Percentiles rank a stretch among this genome's conserved stretches.
Evolutionary conservation across 2,888 invertebrate genomes (phyloP).

Genomic region (Chalcis sispes): DNA sequence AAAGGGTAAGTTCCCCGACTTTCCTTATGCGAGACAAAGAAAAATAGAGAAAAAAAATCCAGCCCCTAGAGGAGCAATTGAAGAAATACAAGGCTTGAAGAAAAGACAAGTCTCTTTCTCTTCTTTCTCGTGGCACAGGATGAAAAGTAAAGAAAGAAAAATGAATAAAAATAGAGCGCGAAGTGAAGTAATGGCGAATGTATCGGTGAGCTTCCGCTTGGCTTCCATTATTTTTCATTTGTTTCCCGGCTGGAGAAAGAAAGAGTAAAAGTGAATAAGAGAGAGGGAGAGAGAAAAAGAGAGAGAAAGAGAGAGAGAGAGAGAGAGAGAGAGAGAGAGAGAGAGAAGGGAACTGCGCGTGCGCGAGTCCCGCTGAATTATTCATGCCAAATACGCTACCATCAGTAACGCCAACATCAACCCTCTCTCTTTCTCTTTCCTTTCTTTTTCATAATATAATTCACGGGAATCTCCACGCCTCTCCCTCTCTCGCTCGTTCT

Average conservation of each 20-base stretch:
- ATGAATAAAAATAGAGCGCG: constrained; percentile 56
- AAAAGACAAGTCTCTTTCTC: constrained; percentile 2
- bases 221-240: constrained; percentile 71
- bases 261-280: too few relatives aligned
- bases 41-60: not conserved
- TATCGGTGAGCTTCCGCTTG: constrained; percentile 66
- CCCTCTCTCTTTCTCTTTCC: constrained; percentile 47
- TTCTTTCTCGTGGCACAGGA: not conserved
- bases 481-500: not conserved
- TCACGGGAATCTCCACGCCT: constrained; percentile 58
- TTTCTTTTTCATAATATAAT: constrained; percentile 66
- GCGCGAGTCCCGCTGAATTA: constrained; percentile 61
- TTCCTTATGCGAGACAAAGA: not conserved
- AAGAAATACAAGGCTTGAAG: constrained; percentile 22
- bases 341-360: not conserved
- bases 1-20: not conserved
- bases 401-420: constrained; percentile 16
- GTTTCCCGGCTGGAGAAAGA: constrained; percentile 58
- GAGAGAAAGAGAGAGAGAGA: constrained; percentile 9
- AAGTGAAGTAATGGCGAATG: constrained; percentile 65
- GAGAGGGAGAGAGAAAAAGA: too few relatives aligned
- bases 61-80: constrained; percentile 11
- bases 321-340: not conserved
- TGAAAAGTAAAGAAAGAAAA: constrained; percentile 30
- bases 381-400: constrained; percentile 59